Conservation (phyloP, 1,140 invertebrate genomes). For the Apis mellifera region Amel_HAv3.1 CM009940.2:10416001-10416500, state of each 20-base stretch:
- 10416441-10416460: not conserved
- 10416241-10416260: constrained; percentile 11
- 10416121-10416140: not conserved
- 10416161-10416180: not conserved
- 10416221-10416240: constrained; percentile 27
- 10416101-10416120: not conserved
- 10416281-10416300: constrained; percentile 26
- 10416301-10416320: constrained; percentile 38
- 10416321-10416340: constrained; percentile 40
- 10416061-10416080: constrained; percentile 5
- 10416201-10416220: constrained; percentile 12
- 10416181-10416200: not conserved
- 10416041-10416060: constrained; percentile 46
- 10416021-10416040: constrained; percentile 37
- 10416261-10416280: not conserved
- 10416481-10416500: not conserved
- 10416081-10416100: constrained; percentile 2
- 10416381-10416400: not conserved
- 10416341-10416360: constrained; percentile 37
- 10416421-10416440: too few relatives aligned
- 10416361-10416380: constrained; percentile 23
- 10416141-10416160: constrained; percentile 33
- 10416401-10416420: not conserved
- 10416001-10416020: constrained; percentile 13
- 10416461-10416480: not conserved